phyloP scores from a whole-genome alignment of 2,888 invertebrate genomes.

The Calameuta idolon region DNA sequence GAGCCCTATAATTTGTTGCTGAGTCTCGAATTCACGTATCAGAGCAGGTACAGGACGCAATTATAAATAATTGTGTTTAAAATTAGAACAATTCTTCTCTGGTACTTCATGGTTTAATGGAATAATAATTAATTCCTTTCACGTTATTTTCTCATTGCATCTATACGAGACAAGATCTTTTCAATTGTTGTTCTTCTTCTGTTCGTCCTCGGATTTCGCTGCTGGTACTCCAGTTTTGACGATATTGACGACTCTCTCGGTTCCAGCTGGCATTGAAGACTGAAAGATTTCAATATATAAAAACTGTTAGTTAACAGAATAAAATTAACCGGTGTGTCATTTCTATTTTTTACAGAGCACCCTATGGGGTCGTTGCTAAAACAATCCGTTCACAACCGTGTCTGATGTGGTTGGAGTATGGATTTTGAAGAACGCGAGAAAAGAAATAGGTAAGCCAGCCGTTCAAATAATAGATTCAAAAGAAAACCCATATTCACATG shows the following conservation, averaged over 20 bases:
- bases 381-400: slow-evolving; percentile 57
- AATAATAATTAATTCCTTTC: too few species aligned
- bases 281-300: slow-evolving; percentile 30
- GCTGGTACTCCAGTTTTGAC: slow-evolving; percentile 58
- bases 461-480: too few species aligned
- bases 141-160: too few species aligned
- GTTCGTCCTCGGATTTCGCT: slow-evolving; percentile 39
- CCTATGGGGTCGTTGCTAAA: slow-evolving; percentile 64
- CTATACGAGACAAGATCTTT: slow-evolving; percentile 2
- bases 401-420: slow-evolving; percentile 46
- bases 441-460: slow-evolving; percentile 11
- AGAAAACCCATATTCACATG: too few species aligned
- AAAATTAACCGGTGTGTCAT: slow-evolving; percentile 8
- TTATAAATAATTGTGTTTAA: too few species aligned
- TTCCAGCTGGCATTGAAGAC: slow-evolving; percentile 40
- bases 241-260: slow-evolving; percentile 55
- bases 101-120: too few species aligned
- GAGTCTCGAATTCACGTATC: too few species aligned
- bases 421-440: slow-evolving; percentile 14
- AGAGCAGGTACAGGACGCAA: too few species aligned
- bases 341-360: slow-evolving; percentile 55
- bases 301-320: not conserved
- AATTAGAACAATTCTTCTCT: too few species aligned
- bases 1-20: too few species aligned
- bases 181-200: not conserved